These are phyloP conservation scores for Parasteatoda tepidariorum DNA, from an alignment of 1,140 invertebrate genomes.

Conservation along the genomic window DNA sequence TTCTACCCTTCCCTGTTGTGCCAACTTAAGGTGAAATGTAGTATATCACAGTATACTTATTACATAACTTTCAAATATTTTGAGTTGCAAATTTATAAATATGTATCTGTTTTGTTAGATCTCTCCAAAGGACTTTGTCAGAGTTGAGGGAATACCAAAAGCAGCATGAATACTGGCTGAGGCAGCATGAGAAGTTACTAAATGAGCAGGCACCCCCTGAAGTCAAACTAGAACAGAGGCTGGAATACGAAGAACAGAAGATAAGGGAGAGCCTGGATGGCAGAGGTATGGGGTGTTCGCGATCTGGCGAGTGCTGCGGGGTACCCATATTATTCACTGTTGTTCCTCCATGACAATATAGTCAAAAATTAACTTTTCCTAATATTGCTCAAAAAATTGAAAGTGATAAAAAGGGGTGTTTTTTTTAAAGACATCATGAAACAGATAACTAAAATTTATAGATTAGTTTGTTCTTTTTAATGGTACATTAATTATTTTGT, in stretches of 20 bases:
- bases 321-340: conserved; percentile 50
- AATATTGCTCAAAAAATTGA: too few species aligned
- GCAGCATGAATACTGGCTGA: conserved; percentile 76
- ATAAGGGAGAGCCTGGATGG: conserved; percentile 67
- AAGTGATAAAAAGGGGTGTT: too few species aligned
- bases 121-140: conserved; percentile 75
- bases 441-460: too few species aligned
- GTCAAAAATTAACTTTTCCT: too few species aligned
- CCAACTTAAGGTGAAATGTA: too few species aligned
- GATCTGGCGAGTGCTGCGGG: conserved; percentile 19
- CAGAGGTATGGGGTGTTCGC: conserved; percentile 62
- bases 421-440: too few species aligned
- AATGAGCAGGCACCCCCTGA: conserved; percentile 74
- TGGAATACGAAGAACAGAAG: conserved; percentile 70
- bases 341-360: conserved; percentile 20
- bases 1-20: too few species aligned
- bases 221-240: conserved; percentile 69
- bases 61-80: too few species aligned
- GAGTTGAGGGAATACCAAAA: conserved; percentile 78
- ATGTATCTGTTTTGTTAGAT: conserved; percentile 72
- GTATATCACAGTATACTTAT: too few species aligned
- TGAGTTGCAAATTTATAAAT: too few species aligned
- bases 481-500: too few species aligned
- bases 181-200: conserved; percentile 75
- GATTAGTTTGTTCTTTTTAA: too few species aligned